Conservation (phyloP, 2,797 vertebrate species). For the Macrochelys suwanniensis region DNA sequence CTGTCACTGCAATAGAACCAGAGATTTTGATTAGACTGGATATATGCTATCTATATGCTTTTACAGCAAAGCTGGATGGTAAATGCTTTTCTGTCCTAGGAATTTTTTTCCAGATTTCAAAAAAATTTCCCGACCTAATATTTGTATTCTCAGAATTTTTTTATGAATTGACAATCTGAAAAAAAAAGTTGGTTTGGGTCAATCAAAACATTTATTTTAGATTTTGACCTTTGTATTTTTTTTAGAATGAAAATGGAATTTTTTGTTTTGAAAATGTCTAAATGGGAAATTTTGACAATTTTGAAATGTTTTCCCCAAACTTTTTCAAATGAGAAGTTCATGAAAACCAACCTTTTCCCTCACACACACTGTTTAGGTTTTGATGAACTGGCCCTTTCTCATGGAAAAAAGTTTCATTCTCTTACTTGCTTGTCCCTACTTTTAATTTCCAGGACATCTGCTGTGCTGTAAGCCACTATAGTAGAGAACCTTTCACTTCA, state of each 20-base stretch:
- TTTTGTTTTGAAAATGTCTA: not conserved
- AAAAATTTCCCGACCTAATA: too few species aligned
- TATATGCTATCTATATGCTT: not conserved
- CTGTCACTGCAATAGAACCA: too few species aligned
- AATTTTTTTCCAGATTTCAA: not conserved
- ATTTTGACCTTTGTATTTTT: too few species aligned
- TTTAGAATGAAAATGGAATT: not conserved
- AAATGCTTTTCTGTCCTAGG: not conserved
- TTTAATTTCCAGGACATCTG: constrained; percentile 73
- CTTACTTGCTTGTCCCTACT: constrained; percentile 9
- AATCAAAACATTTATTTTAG: too few species aligned
- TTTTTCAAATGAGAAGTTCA: not conserved
- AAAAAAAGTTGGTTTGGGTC: too few species aligned
- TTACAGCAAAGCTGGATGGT: not conserved
- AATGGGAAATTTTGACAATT: not conserved
- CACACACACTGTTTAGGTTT: not conserved
- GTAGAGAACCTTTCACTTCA: constrained; percentile 60
- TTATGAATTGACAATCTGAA: too few species aligned
- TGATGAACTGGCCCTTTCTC: not conserved
- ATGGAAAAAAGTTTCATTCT: constrained; percentile 6
- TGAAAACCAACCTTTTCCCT: not conserved
- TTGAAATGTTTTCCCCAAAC: not conserved
- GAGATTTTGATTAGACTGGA: not conserved
- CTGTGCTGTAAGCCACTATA: constrained; percentile 56
- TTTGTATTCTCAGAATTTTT: too few species aligned